These are phyloP conservation scores for Falcunculus frontatus DNA, from an alignment of 2,113 vertebrate species.

Conservation along the genomic window DNA sequence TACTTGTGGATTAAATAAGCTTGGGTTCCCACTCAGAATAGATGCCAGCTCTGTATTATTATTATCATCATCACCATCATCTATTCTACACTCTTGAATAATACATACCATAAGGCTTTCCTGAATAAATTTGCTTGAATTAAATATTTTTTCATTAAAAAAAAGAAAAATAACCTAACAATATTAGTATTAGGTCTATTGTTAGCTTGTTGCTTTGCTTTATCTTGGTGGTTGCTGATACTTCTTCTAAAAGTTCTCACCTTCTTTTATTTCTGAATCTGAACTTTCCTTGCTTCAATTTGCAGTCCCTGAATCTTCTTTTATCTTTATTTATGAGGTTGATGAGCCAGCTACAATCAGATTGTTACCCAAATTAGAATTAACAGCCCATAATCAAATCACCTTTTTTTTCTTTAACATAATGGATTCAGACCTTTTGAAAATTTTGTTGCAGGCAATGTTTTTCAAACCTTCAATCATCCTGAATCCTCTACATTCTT, in stretches of 20 bases:
- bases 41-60: neutral
- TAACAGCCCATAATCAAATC: neutral
- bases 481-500: neutral
- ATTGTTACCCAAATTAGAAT: constrained; percentile 21
- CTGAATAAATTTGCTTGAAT: constrained; percentile 14
- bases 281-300: neutral
- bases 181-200: too few species aligned
- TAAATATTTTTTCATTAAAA: neutral
- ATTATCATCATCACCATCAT: neutral
- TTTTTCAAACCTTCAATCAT: neutral
- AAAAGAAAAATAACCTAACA: neutral
- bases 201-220: too few species aligned
- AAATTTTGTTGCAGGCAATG: neutral
- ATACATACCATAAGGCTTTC: neutral
- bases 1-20: neutral
- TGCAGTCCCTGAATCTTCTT: neutral
- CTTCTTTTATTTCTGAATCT: neutral
- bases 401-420: neutral
- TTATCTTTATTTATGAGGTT: constrained; percentile 20
- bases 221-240: neutral
- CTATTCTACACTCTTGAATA: constrained; percentile 14
- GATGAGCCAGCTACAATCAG: constrained; percentile 6
- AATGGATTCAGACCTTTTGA: neutral
- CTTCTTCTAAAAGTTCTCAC: neutral
- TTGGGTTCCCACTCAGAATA: neutral